Percentiles rank a stretch among this genome's conserved stretches.
Conservation (phyloP, 2,113 vertebrate species). For the Vireo altiloquus region DNA sequence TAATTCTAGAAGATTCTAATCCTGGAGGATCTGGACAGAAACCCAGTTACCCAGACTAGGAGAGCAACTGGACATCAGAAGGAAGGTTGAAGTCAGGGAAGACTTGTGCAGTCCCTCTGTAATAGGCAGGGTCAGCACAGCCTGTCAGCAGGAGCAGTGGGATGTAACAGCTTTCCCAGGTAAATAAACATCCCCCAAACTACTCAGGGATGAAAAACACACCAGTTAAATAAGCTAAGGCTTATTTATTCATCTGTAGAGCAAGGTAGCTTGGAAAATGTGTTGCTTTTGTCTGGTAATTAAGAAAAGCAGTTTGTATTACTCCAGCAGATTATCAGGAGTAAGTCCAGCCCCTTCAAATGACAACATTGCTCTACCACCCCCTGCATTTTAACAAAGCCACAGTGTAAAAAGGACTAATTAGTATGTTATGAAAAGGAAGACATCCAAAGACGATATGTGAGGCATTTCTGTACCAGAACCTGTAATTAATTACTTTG, state of each 20-base stretch:
- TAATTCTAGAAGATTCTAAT: background rate
- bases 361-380: constrained; percentile 44
- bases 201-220: background rate
- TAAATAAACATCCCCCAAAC: background rate
- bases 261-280: background rate
- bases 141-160: background rate
- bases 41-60: background rate
- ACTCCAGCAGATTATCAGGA: background rate
- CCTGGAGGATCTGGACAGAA: background rate
- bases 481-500: constrained; percentile 54
- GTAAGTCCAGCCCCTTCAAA: constrained; percentile 40
- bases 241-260: background rate
- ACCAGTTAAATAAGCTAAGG: background rate
- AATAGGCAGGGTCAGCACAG: background rate
- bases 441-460: constrained; percentile 12
- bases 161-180: accelerated
- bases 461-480: constrained; percentile 14
- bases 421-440: constrained; percentile 27
- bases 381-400: background rate
- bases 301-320: background rate
- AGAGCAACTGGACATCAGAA: background rate
- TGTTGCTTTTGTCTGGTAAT: background rate
- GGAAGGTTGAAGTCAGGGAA: background rate
- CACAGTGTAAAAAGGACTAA: constrained; percentile 56
- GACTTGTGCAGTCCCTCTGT: background rate